Evolutionary conservation across 2,888 invertebrate genomes (phyloP).

Genomic region (Cyclophora punctaria): DNA sequence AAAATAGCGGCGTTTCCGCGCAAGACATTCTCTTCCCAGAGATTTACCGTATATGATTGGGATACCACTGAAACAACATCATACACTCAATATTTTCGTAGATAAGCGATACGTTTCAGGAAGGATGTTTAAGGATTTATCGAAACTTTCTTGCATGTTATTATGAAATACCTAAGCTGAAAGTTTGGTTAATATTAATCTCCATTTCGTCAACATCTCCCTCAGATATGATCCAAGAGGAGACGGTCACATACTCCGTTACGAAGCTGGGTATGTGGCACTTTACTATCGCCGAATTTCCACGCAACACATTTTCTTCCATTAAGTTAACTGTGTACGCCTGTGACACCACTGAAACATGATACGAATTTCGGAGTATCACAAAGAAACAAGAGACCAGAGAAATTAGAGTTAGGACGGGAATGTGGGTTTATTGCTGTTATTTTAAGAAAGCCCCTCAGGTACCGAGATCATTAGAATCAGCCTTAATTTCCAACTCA

Average conservation of each 20-base stretch:
- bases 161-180: constrained; percentile 46
- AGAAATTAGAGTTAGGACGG: constrained; percentile 11
- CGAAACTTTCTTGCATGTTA: too few relatives aligned
- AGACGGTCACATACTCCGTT: constrained; percentile 90
- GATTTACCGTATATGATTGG: constrained; percentile 90
- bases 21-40: constrained; percentile 94
- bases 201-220: constrained; percentile 74
- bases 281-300: constrained; percentile 92
- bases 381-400: not conserved
- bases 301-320: constrained; percentile 93
- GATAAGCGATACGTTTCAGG: not conserved
- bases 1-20: constrained; percentile 92
- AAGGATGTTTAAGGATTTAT: constrained; percentile 13
- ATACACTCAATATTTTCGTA: not conserved
- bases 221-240: constrained; percentile 89
- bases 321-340: constrained; percentile 91
- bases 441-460: constrained; percentile 5
- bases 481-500: constrained; percentile 65
- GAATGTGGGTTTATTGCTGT: constrained; percentile 4
- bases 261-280: constrained; percentile 96
- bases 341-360: constrained; percentile 89
- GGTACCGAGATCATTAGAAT: constrained; percentile 59
- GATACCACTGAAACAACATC: constrained; percentile 84
- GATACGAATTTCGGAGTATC: not conserved
- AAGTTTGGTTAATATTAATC: constrained; percentile 51